Evolutionary conservation across 2,888 invertebrate genomes (phyloP).

Genomic region (Azorinus chamasolen): DNA sequence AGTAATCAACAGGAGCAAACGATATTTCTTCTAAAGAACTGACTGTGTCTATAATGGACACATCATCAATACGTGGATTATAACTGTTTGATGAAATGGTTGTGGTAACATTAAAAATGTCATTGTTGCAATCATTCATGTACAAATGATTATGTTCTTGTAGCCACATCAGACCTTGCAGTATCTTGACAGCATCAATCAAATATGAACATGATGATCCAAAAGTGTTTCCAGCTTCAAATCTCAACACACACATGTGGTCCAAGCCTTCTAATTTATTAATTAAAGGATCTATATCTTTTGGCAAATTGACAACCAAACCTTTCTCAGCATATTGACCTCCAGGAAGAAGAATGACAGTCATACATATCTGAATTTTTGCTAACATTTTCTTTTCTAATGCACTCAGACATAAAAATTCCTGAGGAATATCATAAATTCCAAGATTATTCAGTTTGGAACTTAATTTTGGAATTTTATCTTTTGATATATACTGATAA

Average conservation of each 20-base stretch:
- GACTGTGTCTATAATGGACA: too few species aligned
- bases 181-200: neutral
- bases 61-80: too few species aligned
- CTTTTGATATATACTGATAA: neutral
- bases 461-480: neutral
- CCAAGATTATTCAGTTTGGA: too few species aligned
- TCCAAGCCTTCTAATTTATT: neutral
- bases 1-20: too few species aligned
- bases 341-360: neutral
- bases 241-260: neutral
- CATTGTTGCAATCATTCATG: too few species aligned
- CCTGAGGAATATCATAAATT: neutral
- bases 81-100: too few species aligned
- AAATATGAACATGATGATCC: neutral
- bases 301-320: slow-evolving; percentile 1
- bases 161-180: slow-evolving; percentile 19
- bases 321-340: neutral
- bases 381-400: neutral
- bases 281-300: neutral
- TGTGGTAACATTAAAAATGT: too few species aligned
- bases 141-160: slow-evolving; percentile 30
- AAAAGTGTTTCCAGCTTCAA: neutral
- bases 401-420: neutral
- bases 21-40: too few species aligned
- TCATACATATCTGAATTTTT: neutral